Conservation (phyloP, 2,797 vertebrate species). For the Sebastes hubbsi region DNA sequence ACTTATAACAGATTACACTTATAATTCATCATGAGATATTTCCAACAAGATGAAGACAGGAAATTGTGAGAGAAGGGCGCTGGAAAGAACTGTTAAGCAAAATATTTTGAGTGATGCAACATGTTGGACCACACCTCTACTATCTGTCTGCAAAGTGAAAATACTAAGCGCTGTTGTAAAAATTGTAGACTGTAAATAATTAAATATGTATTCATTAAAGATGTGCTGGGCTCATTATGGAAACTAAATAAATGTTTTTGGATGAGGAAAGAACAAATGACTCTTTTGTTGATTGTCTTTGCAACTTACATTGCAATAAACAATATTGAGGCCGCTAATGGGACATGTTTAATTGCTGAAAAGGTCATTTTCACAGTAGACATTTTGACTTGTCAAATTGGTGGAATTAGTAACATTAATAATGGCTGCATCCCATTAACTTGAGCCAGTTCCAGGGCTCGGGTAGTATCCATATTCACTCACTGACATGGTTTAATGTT, state of each 20-base stretch:
- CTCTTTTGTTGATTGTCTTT: background rate
- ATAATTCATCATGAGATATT: too few relatives aligned
- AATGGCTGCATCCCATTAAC: background rate
- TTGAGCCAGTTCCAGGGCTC: background rate
- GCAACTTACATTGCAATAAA: background rate
- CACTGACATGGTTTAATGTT: background rate
- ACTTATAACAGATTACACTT: too few relatives aligned
- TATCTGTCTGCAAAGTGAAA: background rate
- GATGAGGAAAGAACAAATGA: background rate
- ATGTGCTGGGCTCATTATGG: background rate
- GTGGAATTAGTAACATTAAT: background rate
- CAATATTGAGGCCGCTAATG: background rate
- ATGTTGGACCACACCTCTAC: constrained; percentile 23
- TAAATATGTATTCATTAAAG: constrained; percentile 44
- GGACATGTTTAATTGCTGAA: background rate
- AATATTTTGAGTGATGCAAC: constrained; percentile 4
- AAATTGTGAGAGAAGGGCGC: background rate
- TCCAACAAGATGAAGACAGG: background rate
- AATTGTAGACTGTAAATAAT: constrained; percentile 42
- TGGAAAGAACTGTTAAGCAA: background rate
- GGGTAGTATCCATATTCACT: background rate
- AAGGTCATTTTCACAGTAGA: background rate
- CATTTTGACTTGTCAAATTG: background rate
- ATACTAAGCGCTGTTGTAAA: background rate
- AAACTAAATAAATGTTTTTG: background rate